Conservation (phyloP, 2,797 vertebrate genomes). For the Amniataba percoides region DNA sequence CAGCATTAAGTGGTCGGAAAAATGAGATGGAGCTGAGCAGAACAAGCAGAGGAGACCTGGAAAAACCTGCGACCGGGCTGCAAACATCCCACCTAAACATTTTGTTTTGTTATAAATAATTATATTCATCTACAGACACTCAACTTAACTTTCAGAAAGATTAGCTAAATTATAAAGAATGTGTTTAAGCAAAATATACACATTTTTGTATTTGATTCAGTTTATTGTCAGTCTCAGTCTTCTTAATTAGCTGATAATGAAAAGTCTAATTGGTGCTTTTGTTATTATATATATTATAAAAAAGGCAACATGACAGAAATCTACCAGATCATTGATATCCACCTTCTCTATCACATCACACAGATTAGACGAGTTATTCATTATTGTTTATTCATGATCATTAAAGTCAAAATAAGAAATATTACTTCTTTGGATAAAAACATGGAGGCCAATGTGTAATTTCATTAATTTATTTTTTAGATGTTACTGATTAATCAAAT, state of each 20-base stretch:
- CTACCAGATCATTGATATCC: too few relatives aligned
- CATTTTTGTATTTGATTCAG: neutral
- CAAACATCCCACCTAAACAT: neutral
- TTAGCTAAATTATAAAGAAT: too few relatives aligned
- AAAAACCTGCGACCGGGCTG: neutral
- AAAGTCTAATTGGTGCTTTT: neutral
- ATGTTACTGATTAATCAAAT: neutral
- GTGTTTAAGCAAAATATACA: neutral
- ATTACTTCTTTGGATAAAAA: too few relatives aligned
- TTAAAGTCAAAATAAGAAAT: too few relatives aligned
- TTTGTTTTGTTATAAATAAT: too few relatives aligned
- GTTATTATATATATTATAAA: too few relatives aligned
- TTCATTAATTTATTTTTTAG: too few relatives aligned
- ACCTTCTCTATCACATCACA: too few relatives aligned
- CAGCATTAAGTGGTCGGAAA: conserved; percentile 22
- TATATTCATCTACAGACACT: neutral
- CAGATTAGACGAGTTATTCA: too few relatives aligned
- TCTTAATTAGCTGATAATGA: neutral
- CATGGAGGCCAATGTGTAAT: too few relatives aligned
- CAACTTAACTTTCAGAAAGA: neutral
- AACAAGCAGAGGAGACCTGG: neutral
- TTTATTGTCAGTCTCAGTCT: neutral
- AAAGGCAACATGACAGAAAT: too few relatives aligned
- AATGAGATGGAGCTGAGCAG: conserved; percentile 17
- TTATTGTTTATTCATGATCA: too few relatives aligned